Evolutionary conservation across 2,113 vertebrate genomes (phyloP), one percentile per base, ranked within the genome.

Genomic region (Hyperoodon ampullatus): DNA sequence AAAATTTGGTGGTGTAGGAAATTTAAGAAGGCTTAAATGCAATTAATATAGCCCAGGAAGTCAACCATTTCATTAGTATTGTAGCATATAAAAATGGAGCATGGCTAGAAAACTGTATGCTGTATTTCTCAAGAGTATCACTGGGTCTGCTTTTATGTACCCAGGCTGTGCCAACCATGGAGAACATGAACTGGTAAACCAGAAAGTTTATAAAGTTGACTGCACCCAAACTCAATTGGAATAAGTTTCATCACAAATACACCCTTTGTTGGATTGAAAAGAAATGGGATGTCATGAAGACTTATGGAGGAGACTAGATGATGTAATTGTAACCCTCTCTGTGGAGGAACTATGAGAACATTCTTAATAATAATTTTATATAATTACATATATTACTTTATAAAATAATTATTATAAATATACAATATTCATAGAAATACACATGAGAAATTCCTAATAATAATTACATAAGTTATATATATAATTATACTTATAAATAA

Each of bases 151-250:
- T 82, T 95, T 92, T 75, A 93, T 88, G 86, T 74, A 85, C 39
- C 30, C 19, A 47, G 53, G 23, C 23, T 86, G 35, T 92, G 12
- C 23, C 74, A 91, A 86, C 28, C 84, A 83, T 16, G 70, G 82
- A 60, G 61, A 88, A 50, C 19, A 93, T 63, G 42, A 95, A 93
- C 24, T 44, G 81, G 70, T 82, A 93, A 95, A 68, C 78, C 84
- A 90, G 65, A 93, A 94, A 97, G 10, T 2, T 70, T 94, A 35
- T 63, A 80, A 97, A 93, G 78, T 65, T 96, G 86, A 94, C 71
- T 97, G 90, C 14, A 72, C 55, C 63, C 53, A 63, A 55, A 94
- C 33, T 55, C 47, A 87, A 75, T 6, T 50, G 94, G 44, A 90
- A 6, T 0, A 95, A 90, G 26, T 19, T 53, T 60, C 10, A 90